phyloP scores from a whole-genome alignment of 1,140 invertebrate species.

The Calliphora vicina region DNA sequence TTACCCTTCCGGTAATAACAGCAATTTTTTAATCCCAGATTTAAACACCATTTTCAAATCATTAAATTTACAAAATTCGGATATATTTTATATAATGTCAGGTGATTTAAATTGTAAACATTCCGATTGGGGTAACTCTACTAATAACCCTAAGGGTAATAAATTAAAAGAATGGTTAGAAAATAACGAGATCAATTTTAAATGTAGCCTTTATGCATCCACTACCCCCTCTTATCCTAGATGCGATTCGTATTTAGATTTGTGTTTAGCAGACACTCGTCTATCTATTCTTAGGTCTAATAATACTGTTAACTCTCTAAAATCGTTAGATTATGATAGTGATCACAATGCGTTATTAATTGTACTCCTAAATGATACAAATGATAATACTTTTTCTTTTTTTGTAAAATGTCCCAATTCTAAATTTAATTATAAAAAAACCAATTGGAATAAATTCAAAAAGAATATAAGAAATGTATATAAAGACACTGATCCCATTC shows the following conservation, averaged over 20 bases:
- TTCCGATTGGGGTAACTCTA: background rate
- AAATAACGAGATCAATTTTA: constrained; percentile 1
- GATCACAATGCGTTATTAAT: constrained; percentile 17
- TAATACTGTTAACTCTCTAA: constrained; percentile 11
- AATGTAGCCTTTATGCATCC: constrained; percentile 7
- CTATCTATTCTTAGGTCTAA: background rate
- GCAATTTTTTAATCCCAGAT: background rate
- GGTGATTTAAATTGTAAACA: constrained; percentile 9
- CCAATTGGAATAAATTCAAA: constrained; percentile 7
- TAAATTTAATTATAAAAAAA: constrained; percentile 6
- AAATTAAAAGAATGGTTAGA: constrained; percentile 1
- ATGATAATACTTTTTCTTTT: background rate
- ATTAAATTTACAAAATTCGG: background rate
- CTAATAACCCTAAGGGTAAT: constrained; percentile 15
- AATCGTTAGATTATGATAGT: constrained; percentile 15
- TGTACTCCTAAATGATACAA: background rate
- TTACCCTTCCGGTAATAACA: constrained; percentile 19
- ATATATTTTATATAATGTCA: constrained; percentile 25
- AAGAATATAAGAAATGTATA: background rate
- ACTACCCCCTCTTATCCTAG: background rate
- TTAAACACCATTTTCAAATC: background rate
- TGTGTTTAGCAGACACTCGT: background rate
- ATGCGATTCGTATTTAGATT: constrained; percentile 1
- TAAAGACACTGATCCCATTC: background rate
- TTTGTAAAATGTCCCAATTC: background rate